Conservation (phyloP, 2,888 invertebrate genomes). For the Nezara viridula region DNA sequence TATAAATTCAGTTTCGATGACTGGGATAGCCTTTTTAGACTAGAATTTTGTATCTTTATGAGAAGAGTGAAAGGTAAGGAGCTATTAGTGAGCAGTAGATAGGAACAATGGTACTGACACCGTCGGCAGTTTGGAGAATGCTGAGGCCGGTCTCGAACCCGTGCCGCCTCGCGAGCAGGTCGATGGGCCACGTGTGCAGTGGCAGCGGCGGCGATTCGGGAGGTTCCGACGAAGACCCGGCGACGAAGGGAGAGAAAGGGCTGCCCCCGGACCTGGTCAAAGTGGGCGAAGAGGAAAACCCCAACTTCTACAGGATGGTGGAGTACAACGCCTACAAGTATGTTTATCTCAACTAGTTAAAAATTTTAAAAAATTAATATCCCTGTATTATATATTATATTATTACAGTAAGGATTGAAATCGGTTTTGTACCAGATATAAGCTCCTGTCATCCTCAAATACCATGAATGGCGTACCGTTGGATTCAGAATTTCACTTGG, state of each 20-base stretch:
- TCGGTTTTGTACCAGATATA: too few species aligned
- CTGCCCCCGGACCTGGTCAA: background rate
- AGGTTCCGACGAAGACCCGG: background rate
- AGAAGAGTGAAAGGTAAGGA: background rate
- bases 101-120: background rate
- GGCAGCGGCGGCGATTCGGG: background rate
- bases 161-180: background rate
- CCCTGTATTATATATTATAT: too few species aligned
- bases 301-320: slow-evolving; percentile 76
- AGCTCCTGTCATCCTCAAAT: too few species aligned
- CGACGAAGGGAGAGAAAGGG: background rate
- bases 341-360: background rate
- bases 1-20: background rate
- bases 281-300: slow-evolving; percentile 67
- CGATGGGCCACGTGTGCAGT: background rate
- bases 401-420: too few species aligned
- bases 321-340: slow-evolving; percentile 66
- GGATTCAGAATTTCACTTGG: too few species aligned
- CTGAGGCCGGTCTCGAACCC: background rate
- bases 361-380: too few species aligned
- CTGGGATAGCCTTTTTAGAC: background rate
- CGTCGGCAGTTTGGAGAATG: background rate
- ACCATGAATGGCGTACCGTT: too few species aligned
- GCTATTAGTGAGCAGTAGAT: background rate
- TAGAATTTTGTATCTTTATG: background rate